Evolutionary conservation across 2,113 vertebrate genomes (phyloP), one percentile per base, ranked within the genome.

Genomic region (Cinclus cinclus): DNA sequence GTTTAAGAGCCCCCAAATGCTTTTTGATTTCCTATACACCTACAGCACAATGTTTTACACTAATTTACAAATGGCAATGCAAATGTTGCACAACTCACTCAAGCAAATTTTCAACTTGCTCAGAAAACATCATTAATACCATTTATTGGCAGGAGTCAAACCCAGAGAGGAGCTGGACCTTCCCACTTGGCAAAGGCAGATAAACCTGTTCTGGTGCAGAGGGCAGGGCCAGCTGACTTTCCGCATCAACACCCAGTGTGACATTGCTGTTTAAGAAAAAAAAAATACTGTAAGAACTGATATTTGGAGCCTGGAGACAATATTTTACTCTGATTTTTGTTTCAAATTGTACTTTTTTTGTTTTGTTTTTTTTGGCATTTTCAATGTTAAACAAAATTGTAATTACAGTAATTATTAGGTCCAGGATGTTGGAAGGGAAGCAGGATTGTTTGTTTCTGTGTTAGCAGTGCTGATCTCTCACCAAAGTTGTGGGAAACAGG

Each of bases 221-320:
- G 21, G 19, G 41, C 17, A 74, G 35, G 35, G 9, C n/a, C 16
- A 64, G 49, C 30, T 90, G 53, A 8, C 55, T 62, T 87, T 4
- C 17, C 25, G 21, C 28, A 20, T 62, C 70, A 62, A 64, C 30
- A 63, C 8, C 18, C 6, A 0, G 0, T 20, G 10, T 46, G 60
- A 23, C 55, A 77, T n/a, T 41, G 28, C 4, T 53, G 4, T 2
- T 55, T 27, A 1, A 6, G 67, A 31, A 75, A 35, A 42, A 67
- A 3, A 10, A 11, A 33, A 8, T 35, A 6, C 19, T 13, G 3
- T 25, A 41, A n/a, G 21, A 64, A 42, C 14, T 9, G 15, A 47
- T 92, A 11, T 37, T 27, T 68, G 31, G 31, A 42, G 7, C 42
- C 17, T 50, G 17, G 18, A 89, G 59, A 37, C 4, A 35, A 11